Conservation (phyloP, 1,140 invertebrate species). For the Reticulitermes speratus region DNA sequence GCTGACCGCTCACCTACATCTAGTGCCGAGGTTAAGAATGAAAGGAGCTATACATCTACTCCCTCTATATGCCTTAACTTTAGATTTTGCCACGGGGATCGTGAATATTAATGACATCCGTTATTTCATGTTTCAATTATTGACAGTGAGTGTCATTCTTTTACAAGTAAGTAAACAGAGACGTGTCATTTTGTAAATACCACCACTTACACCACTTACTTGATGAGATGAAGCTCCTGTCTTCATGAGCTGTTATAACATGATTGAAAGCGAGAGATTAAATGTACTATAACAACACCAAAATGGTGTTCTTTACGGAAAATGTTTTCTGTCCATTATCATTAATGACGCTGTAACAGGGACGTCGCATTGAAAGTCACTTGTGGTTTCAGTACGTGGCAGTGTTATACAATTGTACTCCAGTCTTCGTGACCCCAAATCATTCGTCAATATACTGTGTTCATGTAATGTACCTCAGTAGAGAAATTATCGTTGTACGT, state of each 20-base stretch:
- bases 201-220: too few species aligned
- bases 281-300: neutral
- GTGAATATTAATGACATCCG: too few species aligned
- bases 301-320: neutral
- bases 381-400: neutral
- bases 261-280: neutral
- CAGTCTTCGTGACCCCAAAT: neutral
- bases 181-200: too few species aligned
- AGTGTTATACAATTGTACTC: slow-evolving; percentile 1
- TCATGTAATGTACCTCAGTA: neutral
- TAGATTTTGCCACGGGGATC: too few species aligned
- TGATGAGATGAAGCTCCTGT: neutral
- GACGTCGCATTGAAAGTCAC: neutral
- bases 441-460: neutral
- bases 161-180: too few species aligned
- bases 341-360: neutral
- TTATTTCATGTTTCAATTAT: too few species aligned
- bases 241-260: neutral
- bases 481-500: neutral
- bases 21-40: too few species aligned
- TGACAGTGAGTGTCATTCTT: too few species aligned
- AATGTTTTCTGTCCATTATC: neutral
- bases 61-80: too few species aligned
- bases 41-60: too few species aligned
- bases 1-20: too few species aligned